phyloP scores from a whole-genome alignment of 2,797 vertebrate genomes.

The Spinibarbus caldwelli region DNA sequence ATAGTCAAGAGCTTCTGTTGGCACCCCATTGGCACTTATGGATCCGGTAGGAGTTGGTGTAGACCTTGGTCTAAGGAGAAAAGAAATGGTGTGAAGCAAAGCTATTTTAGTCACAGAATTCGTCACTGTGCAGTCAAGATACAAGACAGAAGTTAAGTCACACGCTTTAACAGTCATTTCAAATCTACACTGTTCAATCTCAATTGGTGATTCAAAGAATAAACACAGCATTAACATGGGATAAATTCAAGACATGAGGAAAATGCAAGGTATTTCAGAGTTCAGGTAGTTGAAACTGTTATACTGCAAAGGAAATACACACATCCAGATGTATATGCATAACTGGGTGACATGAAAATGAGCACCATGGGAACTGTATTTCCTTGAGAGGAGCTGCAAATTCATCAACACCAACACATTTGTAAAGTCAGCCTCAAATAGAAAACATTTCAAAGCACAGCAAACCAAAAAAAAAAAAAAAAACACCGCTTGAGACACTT shows the following conservation, averaged over 20 bases:
- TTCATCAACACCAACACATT: not conserved
- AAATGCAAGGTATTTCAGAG: constrained; percentile 14
- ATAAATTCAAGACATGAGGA: constrained; percentile 4
- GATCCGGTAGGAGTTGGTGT: constrained; percentile 86
- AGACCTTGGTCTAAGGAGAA: constrained; percentile 89
- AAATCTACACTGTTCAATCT: not conserved
- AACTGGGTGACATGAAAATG: not conserved
- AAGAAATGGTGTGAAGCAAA: not conserved
- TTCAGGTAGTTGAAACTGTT: not conserved
- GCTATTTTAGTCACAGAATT: not conserved
- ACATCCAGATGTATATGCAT: not conserved
- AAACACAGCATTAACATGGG: not conserved
- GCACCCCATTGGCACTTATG: constrained; percentile 95
- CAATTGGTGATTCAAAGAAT: not conserved
- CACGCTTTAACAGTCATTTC: not conserved
- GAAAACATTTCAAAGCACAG: constrained; percentile 12
- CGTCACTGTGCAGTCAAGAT: not conserved
- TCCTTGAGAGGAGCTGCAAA: not conserved
- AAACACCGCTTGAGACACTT: constrained; percentile 3
- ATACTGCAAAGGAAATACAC: constrained; percentile 22
- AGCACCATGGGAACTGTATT: constrained; percentile 6
- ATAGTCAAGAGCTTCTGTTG: constrained; percentile 93
- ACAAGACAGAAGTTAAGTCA: constrained; percentile 31
- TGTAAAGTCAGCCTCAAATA: not conserved
- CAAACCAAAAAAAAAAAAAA: constrained; percentile 33